Base-by-base conservation (phyloP, 2,888 invertebrate species). In the Tolmerus cingulatus region DNA sequence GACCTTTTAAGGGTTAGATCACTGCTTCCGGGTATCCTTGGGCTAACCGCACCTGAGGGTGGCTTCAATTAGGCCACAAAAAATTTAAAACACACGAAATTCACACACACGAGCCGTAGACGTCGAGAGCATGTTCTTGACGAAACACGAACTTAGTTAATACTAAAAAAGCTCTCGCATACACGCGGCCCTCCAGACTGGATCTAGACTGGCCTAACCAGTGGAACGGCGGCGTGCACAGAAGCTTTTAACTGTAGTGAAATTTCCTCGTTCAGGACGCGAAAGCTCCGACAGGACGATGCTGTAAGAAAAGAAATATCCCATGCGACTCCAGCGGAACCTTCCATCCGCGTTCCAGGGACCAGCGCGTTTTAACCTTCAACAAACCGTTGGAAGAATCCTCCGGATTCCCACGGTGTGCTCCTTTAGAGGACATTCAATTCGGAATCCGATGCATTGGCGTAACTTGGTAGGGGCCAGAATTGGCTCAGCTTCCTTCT, bases 121-220 rank as follows among this genome's bases (percentile, higher is more conserved):
- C 57, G 57, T 57, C 57, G 66, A 34, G 40, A 23, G 43, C 66
- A 66, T 43, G 82, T 84, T 66, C 82, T 84, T 84, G 19, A 84
- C 82, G 5, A 66, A 57, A 84, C 82, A 84, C 82, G 82, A 37
- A 66, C 66, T 84, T 84, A 57, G 57, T 84, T 84, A 84, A 84
- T 84, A 84, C 82, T 84, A 84, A 84, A 84, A 84, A 84, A 84
- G 82, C 82, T 84, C 66, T 57, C 82, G 82, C 57, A 84, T 84
- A 84, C 66, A 84, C 82, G 82, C 82, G 82, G 79, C 78, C 78
- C 46, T 78, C 78, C 46, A 43, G 40, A 23, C 78, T 77, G 37
- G 77, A 34, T 19, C 34, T 78, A 78, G 78, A 43, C 37, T 37
- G 8, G 14, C 51, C 51, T 43, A 27, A 27, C 23, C 14, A 43